Percentiles rank a stretch among this genome's conserved stretches.
phyloP scores from a whole-genome alignment of 2,113 vertebrate genomes.

The Rallus limicola region DNA sequence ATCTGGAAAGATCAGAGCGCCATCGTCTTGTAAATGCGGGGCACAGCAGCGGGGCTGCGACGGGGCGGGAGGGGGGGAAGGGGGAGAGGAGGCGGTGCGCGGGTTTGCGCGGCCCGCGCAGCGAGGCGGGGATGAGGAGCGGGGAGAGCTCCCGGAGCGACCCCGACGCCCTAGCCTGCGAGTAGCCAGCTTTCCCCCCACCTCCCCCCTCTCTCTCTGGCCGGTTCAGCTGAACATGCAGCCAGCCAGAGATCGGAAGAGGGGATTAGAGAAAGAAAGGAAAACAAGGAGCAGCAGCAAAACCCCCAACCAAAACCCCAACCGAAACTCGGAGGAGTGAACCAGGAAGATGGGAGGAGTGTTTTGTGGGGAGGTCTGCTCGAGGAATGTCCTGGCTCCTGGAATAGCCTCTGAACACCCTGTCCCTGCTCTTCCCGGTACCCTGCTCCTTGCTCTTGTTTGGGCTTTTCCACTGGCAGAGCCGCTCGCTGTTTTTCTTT shows the following conservation, averaged over 20 bases:
- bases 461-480: background rate
- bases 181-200: fast-evolving
- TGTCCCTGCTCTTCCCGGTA: background rate
- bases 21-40: conserved; percentile 42
- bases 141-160: background rate
- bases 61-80: too few species aligned
- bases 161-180: background rate
- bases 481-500: background rate
- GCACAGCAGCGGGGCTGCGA: background rate
- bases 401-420: background rate
- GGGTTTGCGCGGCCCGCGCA: background rate
- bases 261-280: background rate
- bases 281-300: background rate
- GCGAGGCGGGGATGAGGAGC: background rate
- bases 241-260: background rate
- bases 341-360: background rate
- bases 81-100: background rate
- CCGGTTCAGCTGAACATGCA: background rate
- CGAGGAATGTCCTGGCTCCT: background rate
- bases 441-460: background rate
- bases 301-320: background rate
- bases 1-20: conserved; percentile 39
- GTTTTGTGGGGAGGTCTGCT: background rate
- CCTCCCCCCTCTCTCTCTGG: background rate
- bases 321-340: background rate